Evolutionary conservation across 2,113 vertebrate genomes (phyloP), one percentile per base, ranked within the genome.

Genomic region (Paracanthobrama guichenoti): DNA sequence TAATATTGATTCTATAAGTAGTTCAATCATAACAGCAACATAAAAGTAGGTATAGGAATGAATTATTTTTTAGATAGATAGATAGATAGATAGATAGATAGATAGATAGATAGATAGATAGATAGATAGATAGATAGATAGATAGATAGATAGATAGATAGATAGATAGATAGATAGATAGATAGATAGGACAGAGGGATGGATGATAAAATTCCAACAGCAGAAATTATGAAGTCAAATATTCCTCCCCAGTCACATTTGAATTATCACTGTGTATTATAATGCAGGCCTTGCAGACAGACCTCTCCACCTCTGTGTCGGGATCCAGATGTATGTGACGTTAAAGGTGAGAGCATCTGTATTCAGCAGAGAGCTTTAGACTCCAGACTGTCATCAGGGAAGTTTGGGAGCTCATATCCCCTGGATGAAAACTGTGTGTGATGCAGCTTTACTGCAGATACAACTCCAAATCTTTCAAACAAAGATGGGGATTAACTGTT

Each of bases 391-490:
- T 91, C 83, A 90, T 71, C 83, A 85, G 86, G 89, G 87, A 93
- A 91, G 89, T 90, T 92, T 85, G 89, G 79, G 74, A 84, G 76
- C 82, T 84, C 77, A 84, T 93, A 91, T 92, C 86, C 88, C 85
- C 79, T 53, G 88, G 89, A 92, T 92, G 88, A 73, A 92, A 92
- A 91, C 89, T 88, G 87, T 75, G 79, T 74, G 89, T 83, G 86
- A 71, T 87, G 79, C 31, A 88, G 88, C 91, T 73, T 95, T 93
- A 92, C 84, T 81, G 88, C 82, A 90, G 85, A 91, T 93, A 90
- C 89, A 88, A 87, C 87, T 88, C 82, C 89, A 91, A 93, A 90
- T 91, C 92, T 84, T 66, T 83, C 89, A 90, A 91, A 91, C 89
- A 93, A 90, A 90, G 78, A 76, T 39, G 80, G 71, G 64, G 86